These are phyloP conservation scores for Odontomyia ornata DNA, from an alignment of 2,888 invertebrate species.

Conservation along the genomic window DNA sequence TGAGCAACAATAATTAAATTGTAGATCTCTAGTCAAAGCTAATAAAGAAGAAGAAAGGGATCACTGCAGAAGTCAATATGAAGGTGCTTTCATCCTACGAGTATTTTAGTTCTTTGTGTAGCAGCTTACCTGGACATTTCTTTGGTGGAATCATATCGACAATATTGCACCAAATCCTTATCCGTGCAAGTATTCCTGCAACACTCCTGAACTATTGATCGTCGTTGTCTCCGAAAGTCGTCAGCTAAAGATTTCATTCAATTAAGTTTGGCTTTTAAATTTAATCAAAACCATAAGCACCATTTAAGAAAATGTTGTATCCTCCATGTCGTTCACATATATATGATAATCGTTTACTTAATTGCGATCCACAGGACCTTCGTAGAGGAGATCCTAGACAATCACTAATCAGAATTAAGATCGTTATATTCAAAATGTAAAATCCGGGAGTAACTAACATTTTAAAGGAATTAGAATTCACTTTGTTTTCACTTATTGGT, in stretches of 20 bases:
- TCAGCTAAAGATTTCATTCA: constrained; percentile 11
- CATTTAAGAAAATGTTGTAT: neutral
- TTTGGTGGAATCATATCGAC: constrained; percentile 20
- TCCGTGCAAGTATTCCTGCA: constrained; percentile 43
- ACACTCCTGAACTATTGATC: constrained; percentile 45
- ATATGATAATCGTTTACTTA: neutral
- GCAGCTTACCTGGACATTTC: constrained; percentile 1
- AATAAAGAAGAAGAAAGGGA: too few relatives aligned
- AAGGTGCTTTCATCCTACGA: too few relatives aligned
- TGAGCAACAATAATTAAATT: too few relatives aligned
- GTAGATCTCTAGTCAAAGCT: too few relatives aligned
- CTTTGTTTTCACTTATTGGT: too few relatives aligned
- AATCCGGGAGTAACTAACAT: too few relatives aligned
- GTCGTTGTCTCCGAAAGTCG: constrained; percentile 28
- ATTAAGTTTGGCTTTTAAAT: neutral
- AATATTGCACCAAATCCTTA: constrained; percentile 34
- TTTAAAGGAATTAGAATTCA: too few relatives aligned
- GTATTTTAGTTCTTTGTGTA: neutral
- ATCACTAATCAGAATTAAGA: neutral
- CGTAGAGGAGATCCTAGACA: neutral
- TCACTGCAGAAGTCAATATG: too few relatives aligned
- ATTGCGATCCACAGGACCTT: neutral
- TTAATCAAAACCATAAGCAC: neutral
- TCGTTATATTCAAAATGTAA: too few relatives aligned
- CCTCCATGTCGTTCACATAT: neutral